Evolutionary conservation across 2,888 invertebrate species (phyloP), one percentile per base, ranked within the genome.

Genomic region (Orthosia gothica): DNA sequence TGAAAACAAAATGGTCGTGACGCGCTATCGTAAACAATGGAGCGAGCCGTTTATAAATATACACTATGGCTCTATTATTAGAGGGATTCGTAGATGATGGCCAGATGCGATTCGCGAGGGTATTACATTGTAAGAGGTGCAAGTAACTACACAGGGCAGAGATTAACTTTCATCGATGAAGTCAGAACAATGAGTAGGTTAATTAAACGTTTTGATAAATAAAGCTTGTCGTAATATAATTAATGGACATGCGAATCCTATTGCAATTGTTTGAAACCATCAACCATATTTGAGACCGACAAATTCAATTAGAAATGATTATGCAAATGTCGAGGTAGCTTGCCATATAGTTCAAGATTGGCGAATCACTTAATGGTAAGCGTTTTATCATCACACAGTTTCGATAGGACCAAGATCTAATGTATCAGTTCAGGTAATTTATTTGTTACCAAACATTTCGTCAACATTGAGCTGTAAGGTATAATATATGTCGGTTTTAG

Each of bases 1-100:
- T 80, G 70, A 76, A 66, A 85, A 88, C 82, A 87, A 82, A 74
- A 84, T 79, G 70, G 72, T 76, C 67, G 77, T 82, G 82, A 79
- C 80, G 84, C 61, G 68, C 55, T 50, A 49, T 59, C 69, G 83
- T 79, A 83, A 85, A 89, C 87, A 88, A 85, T 81, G 74, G 78
- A 57, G 74, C 67, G 62, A 62, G 69, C 67, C 26, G 61, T 64
- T 67, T 79, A 80, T 79, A 76, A 74, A 81, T 80, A 81, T 80
- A 81, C 64, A 79, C 73, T 64, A 40, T 9, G 66, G 61, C 57
- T 70, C 75, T 81, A 76, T 76, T 79, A 73, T 69, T 72, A 83
- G 79, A 80, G 47, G 50, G 63, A 78, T 75, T 71, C 66, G 75
- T 64, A 59, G 71, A 72, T 70, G 84, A 76, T 67, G 50, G 62